Evolutionary conservation across 2,113 vertebrate genomes (phyloP).

Genomic region (Galemys pyrenaicus): DNA sequence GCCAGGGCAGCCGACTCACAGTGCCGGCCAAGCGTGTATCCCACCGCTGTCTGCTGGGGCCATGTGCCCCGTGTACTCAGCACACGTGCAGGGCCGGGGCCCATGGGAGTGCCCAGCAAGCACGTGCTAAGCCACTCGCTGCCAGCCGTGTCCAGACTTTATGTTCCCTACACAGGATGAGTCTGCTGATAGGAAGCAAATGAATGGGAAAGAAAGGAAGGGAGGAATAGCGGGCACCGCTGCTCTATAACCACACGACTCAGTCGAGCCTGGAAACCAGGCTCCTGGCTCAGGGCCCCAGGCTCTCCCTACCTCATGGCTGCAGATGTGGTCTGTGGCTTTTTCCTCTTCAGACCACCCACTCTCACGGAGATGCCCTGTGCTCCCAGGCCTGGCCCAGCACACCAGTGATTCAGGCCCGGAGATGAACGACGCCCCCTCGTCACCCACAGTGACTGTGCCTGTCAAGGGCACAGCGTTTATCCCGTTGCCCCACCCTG

Average conservation of each 20-base stretch:
- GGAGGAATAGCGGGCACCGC: too few species aligned
- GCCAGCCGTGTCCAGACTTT: too few species aligned
- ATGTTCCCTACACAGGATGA: fast-evolving
- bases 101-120: background rate
- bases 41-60: background rate
- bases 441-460: fast-evolving
- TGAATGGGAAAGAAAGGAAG: background rate
- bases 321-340: background rate
- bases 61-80: background rate
- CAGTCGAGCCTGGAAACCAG: background rate
- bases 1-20: background rate
- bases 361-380: background rate
- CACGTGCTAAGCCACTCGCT: background rate
- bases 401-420: background rate
- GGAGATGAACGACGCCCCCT: background rate
- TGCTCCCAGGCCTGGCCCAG: background rate
- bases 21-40: fast-evolving
- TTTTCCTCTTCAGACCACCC: too few species aligned
- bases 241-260: background rate
- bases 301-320: background rate
- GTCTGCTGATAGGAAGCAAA: fast-evolving
- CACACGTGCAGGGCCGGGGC: background rate
- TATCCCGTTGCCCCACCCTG: background rate
- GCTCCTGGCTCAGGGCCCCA: background rate
- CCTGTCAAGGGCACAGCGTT: background rate